Evolutionary conservation across 2,888 invertebrate species (phyloP).

Genomic region (Amphipoea oculea): DNA sequence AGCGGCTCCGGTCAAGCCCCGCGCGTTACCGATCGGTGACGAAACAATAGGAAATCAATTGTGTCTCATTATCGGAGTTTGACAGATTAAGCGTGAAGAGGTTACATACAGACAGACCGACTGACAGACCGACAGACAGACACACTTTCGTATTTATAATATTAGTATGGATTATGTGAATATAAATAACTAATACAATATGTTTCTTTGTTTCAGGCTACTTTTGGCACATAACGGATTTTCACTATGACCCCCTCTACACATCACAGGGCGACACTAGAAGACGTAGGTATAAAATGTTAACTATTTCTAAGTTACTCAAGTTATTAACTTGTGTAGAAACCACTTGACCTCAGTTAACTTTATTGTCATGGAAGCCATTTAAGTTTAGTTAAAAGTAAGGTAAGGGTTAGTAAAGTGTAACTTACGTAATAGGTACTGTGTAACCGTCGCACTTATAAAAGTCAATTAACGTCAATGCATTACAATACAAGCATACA

Average conservation of each 20-base stretch:
- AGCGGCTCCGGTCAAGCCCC: too few relatives aligned
- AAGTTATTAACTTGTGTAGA: conserved; percentile 25
- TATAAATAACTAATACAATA: not conserved
- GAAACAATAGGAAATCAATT: too few relatives aligned
- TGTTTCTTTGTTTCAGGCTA: conserved; percentile 93
- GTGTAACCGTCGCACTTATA: not conserved
- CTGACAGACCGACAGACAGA: too few relatives aligned
- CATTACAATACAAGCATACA: too few relatives aligned
- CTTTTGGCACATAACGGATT: conserved; percentile 98
- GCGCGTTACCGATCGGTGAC: too few relatives aligned
- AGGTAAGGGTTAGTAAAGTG: not conserved
- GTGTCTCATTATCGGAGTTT: too few relatives aligned
- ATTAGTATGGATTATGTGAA: not conserved
- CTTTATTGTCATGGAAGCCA: not conserved
- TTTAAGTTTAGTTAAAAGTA: not conserved
- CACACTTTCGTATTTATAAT: too few relatives aligned
- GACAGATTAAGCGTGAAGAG: too few relatives aligned
- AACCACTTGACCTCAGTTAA: not conserved
- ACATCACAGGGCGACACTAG: conserved; percentile 94
- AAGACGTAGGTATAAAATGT: conserved; percentile 92
- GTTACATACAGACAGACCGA: too few relatives aligned
- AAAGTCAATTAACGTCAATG: not conserved
- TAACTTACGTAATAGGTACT: not conserved
- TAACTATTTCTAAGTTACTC: conserved; percentile 59
- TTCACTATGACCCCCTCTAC: conserved; percentile 97